Percentiles rank a stretch among this genome's conserved stretches.
Evolutionary conservation across 2,888 invertebrate genomes (phyloP).

Genomic region (Rhamnusium bicolor): DNA sequence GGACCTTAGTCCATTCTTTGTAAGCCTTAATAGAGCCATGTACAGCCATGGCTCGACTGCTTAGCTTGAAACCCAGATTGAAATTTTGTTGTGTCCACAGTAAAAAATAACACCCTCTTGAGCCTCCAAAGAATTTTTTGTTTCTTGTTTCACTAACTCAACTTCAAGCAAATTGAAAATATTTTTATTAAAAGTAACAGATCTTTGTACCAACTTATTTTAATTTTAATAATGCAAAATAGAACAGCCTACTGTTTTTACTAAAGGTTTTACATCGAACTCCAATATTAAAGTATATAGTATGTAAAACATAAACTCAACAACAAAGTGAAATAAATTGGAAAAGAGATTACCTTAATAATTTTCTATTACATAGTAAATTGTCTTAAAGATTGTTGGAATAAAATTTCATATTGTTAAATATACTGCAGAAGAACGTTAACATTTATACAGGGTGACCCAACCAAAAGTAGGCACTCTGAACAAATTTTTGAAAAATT

Average conservation of each 20-base stretch:
- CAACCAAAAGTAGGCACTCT: not conserved
- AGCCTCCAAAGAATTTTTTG: not conserved
- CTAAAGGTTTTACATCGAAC: not conserved
- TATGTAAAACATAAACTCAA: not conserved
- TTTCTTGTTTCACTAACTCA: not conserved
- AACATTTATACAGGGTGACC: not conserved
- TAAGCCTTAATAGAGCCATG: conserved; percentile 67
- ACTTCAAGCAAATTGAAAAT: not conserved
- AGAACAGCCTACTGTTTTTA: not conserved
- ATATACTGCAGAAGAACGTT: not conserved
- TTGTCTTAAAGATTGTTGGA: not conserved
- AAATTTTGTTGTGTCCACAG: conserved; percentile 13
- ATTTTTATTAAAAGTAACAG: too few species aligned
- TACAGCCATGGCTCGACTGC: conserved; percentile 58
- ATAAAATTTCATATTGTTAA: too few species aligned
- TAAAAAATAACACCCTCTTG: not conserved
- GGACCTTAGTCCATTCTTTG: conserved; percentile 71
- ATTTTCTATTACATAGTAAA: not conserved
- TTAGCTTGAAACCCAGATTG: conserved; percentile 58
- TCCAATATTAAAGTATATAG: conserved; percentile 4
- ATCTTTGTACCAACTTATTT: too few species aligned
- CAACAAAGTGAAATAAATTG: not conserved
- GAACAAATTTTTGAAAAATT: too few species aligned
- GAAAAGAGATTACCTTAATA: not conserved
- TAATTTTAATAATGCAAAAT: too few species aligned